These are phyloP conservation scores for Sphyrna mokarran DNA, from an alignment of 2,113 vertebrate species.

Conservation along the genomic window DNA sequence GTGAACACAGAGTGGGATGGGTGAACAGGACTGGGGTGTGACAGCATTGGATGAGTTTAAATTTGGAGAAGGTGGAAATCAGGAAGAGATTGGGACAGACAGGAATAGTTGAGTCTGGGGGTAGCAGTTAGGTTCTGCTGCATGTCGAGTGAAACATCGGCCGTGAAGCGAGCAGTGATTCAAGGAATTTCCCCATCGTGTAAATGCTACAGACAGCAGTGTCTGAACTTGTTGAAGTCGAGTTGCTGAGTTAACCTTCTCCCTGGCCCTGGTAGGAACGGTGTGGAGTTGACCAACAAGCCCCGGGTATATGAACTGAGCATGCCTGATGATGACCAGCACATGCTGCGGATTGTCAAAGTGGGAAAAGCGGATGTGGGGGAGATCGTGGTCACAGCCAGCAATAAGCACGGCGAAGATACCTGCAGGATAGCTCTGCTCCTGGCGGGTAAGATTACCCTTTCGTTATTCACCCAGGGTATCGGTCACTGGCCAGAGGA, in stretches of 20 bases:
- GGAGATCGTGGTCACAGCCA: constrained; percentile 70
- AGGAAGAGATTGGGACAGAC: background rate
- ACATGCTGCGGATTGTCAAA: constrained; percentile 69
- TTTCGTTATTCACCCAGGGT: background rate
- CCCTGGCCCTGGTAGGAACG: constrained; percentile 54
- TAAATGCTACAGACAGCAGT: background rate
- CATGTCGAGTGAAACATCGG: background rate
- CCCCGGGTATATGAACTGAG: constrained; percentile 68
- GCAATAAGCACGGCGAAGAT: constrained; percentile 73
- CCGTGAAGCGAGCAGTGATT: background rate
- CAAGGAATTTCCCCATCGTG: background rate
- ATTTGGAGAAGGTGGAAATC: too few relatives aligned
- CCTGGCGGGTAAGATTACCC: background rate
- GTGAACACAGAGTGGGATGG: background rate
- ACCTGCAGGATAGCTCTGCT: constrained; percentile 58
- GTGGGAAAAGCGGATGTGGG: constrained; percentile 67
- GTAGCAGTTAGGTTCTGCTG: background rate
- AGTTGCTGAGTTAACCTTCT: background rate
- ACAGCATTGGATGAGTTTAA: background rate
- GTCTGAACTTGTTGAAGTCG: background rate
- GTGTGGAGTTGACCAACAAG: constrained; percentile 58
- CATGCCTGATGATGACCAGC: constrained; percentile 85
- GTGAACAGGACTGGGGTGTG: background rate
- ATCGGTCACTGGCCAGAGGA: too few relatives aligned
- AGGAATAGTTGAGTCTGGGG: background rate